These are phyloP conservation scores for Tachysurus fulvidraco DNA, from an alignment of 2,113 vertebrate species.

Conservation along the genomic window DNA sequence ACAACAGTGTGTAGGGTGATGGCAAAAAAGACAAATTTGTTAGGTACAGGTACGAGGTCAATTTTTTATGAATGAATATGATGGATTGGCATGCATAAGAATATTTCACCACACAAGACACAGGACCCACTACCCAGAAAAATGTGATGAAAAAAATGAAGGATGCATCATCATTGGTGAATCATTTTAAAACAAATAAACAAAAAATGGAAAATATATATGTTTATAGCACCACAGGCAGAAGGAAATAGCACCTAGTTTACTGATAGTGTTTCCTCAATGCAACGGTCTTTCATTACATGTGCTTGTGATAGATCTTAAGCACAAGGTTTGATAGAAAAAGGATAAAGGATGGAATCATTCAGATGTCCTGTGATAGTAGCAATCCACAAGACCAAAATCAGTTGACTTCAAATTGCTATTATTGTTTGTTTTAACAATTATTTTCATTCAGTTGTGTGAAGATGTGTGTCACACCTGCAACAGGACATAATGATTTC, in stretches of 20 bases:
- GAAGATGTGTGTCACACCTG: slow-evolving; percentile 64
- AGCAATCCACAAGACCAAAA: background rate
- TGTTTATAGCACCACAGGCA: slow-evolving; percentile 86
- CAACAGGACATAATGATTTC: slow-evolving; percentile 61
- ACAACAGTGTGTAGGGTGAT: background rate
- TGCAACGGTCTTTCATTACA: slow-evolving; percentile 68
- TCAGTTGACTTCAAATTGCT: slow-evolving; percentile 41
- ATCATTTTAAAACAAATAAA: slow-evolving; percentile 62
- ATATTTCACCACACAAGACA: slow-evolving; percentile 45
- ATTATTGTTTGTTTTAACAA: slow-evolving; percentile 68
- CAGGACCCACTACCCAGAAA: slow-evolving; percentile 20
- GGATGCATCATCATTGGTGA: slow-evolving; percentile 64
- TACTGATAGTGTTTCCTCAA: slow-evolving; percentile 65
- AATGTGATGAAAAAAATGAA: slow-evolving; percentile 49
- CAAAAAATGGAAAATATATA: slow-evolving; percentile 45
- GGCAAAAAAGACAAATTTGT: background rate
- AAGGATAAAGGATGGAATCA: slow-evolving; percentile 21
- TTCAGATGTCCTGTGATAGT: background rate
- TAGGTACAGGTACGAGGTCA: slow-evolving; percentile 1
- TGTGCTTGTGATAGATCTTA: slow-evolving; percentile 56
- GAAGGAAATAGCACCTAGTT: slow-evolving; percentile 82
- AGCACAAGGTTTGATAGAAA: slow-evolving; percentile 33
- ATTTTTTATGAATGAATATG: slow-evolving; percentile 51
- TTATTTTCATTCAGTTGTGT: slow-evolving; percentile 66
- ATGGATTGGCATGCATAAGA: slow-evolving; percentile 60